Percentiles rank a stretch among this genome's conserved stretches.
These are phyloP conservation scores for Microctenopoma steveboyesi DNA, from an alignment of 2,797 vertebrate genomes.

Conservation along the genomic window DNA sequence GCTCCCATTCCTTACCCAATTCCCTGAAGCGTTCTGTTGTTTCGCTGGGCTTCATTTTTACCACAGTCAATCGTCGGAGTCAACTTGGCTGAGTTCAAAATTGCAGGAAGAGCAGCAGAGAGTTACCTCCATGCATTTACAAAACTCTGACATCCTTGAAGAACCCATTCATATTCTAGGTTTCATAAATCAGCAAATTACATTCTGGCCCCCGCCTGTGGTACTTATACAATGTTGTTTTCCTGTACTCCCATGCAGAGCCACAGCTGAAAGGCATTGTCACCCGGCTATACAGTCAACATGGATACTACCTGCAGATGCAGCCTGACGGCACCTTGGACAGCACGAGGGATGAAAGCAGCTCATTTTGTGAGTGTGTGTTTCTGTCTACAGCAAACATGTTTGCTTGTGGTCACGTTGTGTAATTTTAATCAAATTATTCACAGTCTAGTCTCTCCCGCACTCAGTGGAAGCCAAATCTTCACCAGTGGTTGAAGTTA, in stretches of 20 bases:
- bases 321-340: conserved; percentile 97
- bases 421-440: conserved; percentile 28
- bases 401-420: conserved; percentile 19
- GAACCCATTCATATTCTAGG: conserved; percentile 12
- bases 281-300: conserved; percentile 95
- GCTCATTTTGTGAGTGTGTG: conserved; percentile 84
- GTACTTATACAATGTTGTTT: conserved; percentile 30
- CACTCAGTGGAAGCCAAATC: background rate
- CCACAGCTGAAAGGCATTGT: conserved; percentile 99
- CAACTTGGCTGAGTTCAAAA: too few species aligned
- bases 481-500: conserved; percentile 12
- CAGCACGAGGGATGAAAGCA: conserved; percentile 97
- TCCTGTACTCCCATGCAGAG: conserved; percentile 82
- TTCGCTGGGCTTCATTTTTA: too few species aligned
- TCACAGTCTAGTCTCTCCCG: conserved; percentile 8
- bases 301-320: conserved; percentile 97
- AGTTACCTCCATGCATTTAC: too few species aligned
- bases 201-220: background rate
- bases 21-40: too few species aligned
- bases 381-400: background rate
- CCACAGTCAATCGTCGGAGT: too few species aligned
- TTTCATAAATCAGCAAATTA: conserved; percentile 16
- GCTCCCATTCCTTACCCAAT: too few species aligned
- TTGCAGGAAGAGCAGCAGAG: too few species aligned
- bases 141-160: background rate